Conservation (phyloP, 1,140 invertebrate genomes). For the Neodiprion pinetum region DNA sequence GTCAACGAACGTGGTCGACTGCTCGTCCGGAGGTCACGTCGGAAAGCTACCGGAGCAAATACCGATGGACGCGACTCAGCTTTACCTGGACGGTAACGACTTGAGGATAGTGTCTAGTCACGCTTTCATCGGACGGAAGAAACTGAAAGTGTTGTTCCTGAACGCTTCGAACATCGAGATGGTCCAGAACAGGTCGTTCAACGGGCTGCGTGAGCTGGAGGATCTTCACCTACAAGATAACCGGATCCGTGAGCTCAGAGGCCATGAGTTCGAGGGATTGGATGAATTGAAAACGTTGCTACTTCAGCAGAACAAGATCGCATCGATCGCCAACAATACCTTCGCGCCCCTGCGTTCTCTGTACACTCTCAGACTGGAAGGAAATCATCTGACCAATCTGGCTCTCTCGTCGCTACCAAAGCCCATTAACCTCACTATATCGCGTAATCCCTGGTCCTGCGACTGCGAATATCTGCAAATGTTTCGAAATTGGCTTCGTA, state of each 20-base stretch:
- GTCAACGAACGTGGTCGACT: slow-evolving; percentile 92
- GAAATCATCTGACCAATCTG: slow-evolving; percentile 77
- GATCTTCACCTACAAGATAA: slow-evolving; percentile 85
- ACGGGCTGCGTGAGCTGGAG: slow-evolving; percentile 83
- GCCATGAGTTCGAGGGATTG: slow-evolving; percentile 83
- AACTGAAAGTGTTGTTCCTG: slow-evolving; percentile 81
- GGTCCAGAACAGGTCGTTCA: slow-evolving; percentile 90
- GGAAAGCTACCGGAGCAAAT: slow-evolving; percentile 80
- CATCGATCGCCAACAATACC: slow-evolving; percentile 77
- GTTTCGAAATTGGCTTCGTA: slow-evolving; percentile 79
- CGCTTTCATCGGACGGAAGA: slow-evolving; percentile 89
- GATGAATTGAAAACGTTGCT: slow-evolving; percentile 70
- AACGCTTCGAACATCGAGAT: slow-evolving; percentile 86
- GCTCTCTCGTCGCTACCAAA: slow-evolving; percentile 78
- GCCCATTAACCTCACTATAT: slow-evolving; percentile 73
- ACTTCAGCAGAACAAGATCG: slow-evolving; percentile 74
- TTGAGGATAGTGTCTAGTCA: slow-evolving; percentile 80
- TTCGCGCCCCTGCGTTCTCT: slow-evolving; percentile 77
- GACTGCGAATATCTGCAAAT: slow-evolving; percentile 83
- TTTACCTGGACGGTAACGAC: slow-evolving; percentile 90
- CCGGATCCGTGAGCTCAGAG: slow-evolving; percentile 74
- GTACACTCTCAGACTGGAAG: slow-evolving; percentile 75
- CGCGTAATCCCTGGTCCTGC: slow-evolving; percentile 87
- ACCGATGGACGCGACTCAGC: slow-evolving; percentile 90
- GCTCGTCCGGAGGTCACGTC: slow-evolving; percentile 77